Conservation (phyloP, 2,888 invertebrate genomes). For the Mamestra brassicae region DNA sequence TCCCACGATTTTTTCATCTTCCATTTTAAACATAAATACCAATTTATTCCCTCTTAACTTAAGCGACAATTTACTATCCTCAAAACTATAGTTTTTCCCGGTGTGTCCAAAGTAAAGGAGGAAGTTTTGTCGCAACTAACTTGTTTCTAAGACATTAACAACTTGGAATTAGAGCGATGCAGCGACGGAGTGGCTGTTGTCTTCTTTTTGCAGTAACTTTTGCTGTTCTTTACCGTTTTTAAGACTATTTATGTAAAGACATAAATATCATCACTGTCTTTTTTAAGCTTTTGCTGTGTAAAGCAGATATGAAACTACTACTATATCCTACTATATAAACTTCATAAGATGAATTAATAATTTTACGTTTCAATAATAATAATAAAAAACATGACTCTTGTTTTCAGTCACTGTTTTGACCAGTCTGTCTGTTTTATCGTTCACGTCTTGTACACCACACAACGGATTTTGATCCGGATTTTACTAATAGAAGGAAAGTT, state of each 20-base stretch:
- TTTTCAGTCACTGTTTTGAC: no score
- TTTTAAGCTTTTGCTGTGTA: no score
- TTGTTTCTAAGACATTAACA: slow-evolving; percentile 55
- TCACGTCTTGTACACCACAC: no score
- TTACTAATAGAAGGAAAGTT: neutral
- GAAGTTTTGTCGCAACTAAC: slow-evolving; percentile 50
- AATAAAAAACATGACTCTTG: no score
- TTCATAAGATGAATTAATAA: no score
- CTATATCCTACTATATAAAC: no score
- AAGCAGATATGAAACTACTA: no score
- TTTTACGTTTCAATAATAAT: no score
- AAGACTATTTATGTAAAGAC: neutral
- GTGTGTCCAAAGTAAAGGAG: slow-evolving; percentile 17
- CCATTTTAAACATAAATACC: neutral
- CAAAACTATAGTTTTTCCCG: slow-evolving; percentile 35
- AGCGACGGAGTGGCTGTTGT: slow-evolving; percentile 28
- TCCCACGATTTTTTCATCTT: no score
- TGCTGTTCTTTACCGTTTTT: neutral
- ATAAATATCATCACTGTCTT: no score
- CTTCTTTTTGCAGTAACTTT: slow-evolving; percentile 11
- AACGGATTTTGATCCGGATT: neutral
- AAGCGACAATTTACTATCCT: slow-evolving; percentile 18
- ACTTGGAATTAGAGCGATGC: slow-evolving; percentile 47
- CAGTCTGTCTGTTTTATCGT: no score
- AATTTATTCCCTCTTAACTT: neutral